Base-by-base conservation (phyloP, 2,113 vertebrate genomes). In the Centropus bengalensis region DNA sequence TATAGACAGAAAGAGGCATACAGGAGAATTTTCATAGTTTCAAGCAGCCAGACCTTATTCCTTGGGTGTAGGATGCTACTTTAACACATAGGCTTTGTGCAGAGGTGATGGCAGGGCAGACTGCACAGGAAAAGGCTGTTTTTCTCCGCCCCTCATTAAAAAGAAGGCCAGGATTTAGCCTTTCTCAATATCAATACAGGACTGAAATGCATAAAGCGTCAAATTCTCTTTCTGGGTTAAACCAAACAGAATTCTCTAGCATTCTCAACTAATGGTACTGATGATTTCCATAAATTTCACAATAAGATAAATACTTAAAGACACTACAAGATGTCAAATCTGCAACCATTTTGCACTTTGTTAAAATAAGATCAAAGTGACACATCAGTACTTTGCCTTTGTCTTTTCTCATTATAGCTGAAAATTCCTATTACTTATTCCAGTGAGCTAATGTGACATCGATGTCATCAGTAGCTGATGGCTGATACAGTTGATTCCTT, bases 321-420 rank as follows among this genome's bases (percentile, higher is more conserved):
- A 51, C 36, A 75, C 18, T n/a, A 15, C 4, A 6, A 36, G 27
- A 6, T n/a, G 24, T 69, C 59, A 12, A 56, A 76, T 52, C 64
- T 69, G 40, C 67, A 77, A 76, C 54, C 17, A 69, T 76, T 85
- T 77, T 87, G 32, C 22, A 42, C 58, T 42, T 79, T 88, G 74
- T 84, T 91, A 82, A 87, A 85, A 80, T 51, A 77, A 89, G 33
- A 89, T 66, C 70, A 10, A 85, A 95, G 58, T 77, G 55, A 86
- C 47, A 40, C 32, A 89, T 73, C 42, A 64, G 55, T 85, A 74
- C 18, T 69, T 94, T 86, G 38, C 59, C 45, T 88, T 59, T 76
- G 51, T 56, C 71, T 91, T 86, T 88, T 67, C 79, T 83, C 89
- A 71, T 95, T 81, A 75, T 10, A 86, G 33, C 12, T 63, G 42